A percentile compares a stretch with the other conserved stretches of the same genome.
Evolutionary conservation across 2,113 vertebrate species (phyloP).

Genomic region (Bombycilla garrulus): DNA sequence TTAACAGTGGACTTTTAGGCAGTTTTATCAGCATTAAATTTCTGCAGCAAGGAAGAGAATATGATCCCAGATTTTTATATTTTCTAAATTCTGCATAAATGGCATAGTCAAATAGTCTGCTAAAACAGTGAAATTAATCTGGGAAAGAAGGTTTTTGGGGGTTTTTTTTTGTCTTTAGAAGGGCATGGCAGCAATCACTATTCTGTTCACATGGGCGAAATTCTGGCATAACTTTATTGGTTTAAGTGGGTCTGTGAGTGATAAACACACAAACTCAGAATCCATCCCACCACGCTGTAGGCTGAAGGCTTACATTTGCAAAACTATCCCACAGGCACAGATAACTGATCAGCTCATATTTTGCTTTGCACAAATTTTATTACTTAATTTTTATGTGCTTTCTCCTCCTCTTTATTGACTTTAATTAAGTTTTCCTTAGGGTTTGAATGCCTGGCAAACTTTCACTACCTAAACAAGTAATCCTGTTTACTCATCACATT

Average conservation of each 20-base stretch:
- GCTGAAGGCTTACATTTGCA: slow-evolving; percentile 53
- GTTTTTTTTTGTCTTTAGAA: slow-evolving; percentile 5
- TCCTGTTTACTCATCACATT: slow-evolving; percentile 61
- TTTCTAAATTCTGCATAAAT: neutral
- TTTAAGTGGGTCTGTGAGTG: neutral
- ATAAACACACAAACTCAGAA: neutral
- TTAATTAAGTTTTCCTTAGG: slow-evolving; percentile 66
- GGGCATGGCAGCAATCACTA: neutral
- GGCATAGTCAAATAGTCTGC: neutral
- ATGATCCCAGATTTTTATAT: neutral
- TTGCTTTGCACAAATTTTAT: slow-evolving; percentile 68
- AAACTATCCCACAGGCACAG: slow-evolving; percentile 49
- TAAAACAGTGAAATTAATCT: neutral
- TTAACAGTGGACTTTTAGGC: neutral
- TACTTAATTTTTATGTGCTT: slow-evolving; percentile 64
- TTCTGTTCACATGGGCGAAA: neutral
- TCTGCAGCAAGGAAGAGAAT: neutral
- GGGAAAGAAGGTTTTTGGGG: neutral
- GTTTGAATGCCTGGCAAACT: slow-evolving; percentile 47
- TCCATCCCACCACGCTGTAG: neutral
- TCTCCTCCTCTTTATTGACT: slow-evolving; percentile 56
- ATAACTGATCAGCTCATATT: slow-evolving; percentile 67
- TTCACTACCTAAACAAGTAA: slow-evolving; percentile 30
- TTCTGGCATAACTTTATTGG: neutral
- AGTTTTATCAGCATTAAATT: neutral